Evolutionary conservation across 2,113 vertebrate species (phyloP).

Genomic region (Cyanistes caeruleus): DNA sequence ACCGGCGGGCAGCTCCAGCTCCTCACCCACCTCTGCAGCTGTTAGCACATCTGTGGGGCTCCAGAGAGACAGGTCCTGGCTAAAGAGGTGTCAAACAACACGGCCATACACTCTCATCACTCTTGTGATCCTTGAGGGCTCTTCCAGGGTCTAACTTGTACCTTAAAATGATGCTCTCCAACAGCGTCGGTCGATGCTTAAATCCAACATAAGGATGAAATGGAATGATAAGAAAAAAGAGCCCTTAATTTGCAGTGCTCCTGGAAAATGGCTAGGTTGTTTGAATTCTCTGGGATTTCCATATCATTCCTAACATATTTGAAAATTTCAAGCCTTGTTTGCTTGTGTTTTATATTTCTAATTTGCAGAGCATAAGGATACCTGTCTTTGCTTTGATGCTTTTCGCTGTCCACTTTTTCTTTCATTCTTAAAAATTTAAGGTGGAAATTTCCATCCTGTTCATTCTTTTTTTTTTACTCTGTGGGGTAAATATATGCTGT

Average conservation of each 20-base stretch:
- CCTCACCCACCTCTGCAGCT: constrained; percentile 47
- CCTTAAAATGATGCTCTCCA: not conserved
- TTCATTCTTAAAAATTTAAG: not conserved
- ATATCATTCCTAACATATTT: not conserved
- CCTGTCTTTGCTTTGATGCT: not conserved
- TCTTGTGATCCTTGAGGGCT: constrained; percentile 2
- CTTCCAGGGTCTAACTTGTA: not conserved
- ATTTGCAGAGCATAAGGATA: not conserved
- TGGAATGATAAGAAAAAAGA: not conserved
- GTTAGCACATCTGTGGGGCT: constrained; percentile 46
- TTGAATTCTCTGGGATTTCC: not conserved
- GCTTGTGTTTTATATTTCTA: not conserved
- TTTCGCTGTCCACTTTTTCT: not conserved
- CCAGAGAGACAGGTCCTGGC: constrained; percentile 20
- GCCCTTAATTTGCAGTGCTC: not conserved
- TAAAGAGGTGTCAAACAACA: constrained; percentile 13
- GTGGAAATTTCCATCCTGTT: not conserved
- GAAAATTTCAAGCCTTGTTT: not conserved
- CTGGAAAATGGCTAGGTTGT: not conserved
- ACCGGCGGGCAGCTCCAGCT: not conserved
- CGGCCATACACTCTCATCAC: not conserved
- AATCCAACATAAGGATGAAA: not conserved
- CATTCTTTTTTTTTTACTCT: not conserved
- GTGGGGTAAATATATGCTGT: not conserved
- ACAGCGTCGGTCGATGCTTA: not conserved